Conservation (phyloP, 2,113 vertebrate species). For the Urocitellus parryii region DNA sequence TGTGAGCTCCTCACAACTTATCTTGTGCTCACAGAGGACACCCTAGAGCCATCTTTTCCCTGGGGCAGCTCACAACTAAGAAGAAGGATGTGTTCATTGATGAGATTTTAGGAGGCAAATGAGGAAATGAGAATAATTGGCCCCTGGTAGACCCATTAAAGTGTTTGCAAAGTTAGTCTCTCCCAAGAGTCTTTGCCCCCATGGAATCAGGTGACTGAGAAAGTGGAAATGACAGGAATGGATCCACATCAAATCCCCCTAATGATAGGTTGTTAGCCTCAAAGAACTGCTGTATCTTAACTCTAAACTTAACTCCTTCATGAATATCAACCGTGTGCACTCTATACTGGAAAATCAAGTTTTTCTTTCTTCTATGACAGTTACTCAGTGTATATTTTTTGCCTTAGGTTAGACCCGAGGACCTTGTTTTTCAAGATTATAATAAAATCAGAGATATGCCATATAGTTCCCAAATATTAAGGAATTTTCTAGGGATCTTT, state of each 20-base stretch:
- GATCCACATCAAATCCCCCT: background rate
- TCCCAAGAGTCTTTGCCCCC: background rate
- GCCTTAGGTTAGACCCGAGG: background rate
- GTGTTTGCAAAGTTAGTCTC: constrained; percentile 33
- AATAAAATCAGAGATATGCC: background rate
- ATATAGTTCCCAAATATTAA: constrained; percentile 37
- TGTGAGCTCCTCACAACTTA: background rate
- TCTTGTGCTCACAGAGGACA: background rate
- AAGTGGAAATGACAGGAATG: background rate
- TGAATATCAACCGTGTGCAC: background rate
- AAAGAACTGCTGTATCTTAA: background rate
- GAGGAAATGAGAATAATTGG: constrained; percentile 65
- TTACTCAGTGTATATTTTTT: background rate
- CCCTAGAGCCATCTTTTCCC: background rate
- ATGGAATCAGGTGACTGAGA: background rate
- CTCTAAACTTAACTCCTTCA: background rate
- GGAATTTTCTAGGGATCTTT: background rate
- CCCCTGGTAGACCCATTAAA: constrained; percentile 57
- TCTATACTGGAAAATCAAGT: background rate
- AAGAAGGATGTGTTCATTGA: background rate
- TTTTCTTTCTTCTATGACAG: constrained; percentile 37
- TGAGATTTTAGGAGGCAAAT: constrained; percentile 3
- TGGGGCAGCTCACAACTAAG: background rate
- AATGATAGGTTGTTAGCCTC: background rate
- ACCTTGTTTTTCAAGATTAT: background rate